Evolutionary conservation across 2,888 invertebrate species (phyloP).

Genomic region (Pachydiplax longipennis): DNA sequence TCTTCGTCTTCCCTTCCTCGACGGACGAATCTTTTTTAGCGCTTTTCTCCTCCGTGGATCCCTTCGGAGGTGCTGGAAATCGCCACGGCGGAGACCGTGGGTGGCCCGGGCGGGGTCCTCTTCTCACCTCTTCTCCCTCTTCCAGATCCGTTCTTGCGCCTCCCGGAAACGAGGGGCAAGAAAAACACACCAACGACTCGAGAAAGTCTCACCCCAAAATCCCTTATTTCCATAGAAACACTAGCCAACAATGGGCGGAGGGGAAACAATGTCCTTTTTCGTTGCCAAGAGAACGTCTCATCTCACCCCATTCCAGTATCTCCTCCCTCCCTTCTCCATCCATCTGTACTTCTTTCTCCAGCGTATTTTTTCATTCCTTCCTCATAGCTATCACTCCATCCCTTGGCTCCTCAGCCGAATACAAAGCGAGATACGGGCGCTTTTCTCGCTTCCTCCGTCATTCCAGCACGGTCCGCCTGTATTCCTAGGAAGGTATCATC

Average conservation of each 20-base stretch:
- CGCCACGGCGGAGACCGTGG: background rate
- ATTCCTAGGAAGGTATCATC: background rate
- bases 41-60: background rate
- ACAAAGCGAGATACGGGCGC: background rate
- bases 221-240: constrained; percentile 1
- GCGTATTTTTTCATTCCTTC: background rate
- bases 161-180: constrained; percentile 1
- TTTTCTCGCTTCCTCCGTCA: background rate
- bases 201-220: background rate
- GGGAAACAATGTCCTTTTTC: constrained; percentile 1
- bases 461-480: background rate
- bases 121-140: background rate
- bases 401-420: background rate
- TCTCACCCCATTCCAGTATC: background rate
- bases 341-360: background rate
- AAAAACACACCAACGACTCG: background rate
- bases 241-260: background rate
- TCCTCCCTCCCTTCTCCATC: background rate
- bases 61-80: background rate
- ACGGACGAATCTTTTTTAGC: background rate
- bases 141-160: background rate
- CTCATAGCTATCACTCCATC: background rate
- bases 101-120: background rate
- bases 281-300: constrained; percentile 1
- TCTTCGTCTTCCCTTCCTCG: background rate